Percentiles rank a stretch among this genome's conserved stretches.
These are phyloP conservation scores for Apolygus lucorum DNA, from an alignment of 1,140 invertebrate species.

Conservation along the genomic window DNA sequence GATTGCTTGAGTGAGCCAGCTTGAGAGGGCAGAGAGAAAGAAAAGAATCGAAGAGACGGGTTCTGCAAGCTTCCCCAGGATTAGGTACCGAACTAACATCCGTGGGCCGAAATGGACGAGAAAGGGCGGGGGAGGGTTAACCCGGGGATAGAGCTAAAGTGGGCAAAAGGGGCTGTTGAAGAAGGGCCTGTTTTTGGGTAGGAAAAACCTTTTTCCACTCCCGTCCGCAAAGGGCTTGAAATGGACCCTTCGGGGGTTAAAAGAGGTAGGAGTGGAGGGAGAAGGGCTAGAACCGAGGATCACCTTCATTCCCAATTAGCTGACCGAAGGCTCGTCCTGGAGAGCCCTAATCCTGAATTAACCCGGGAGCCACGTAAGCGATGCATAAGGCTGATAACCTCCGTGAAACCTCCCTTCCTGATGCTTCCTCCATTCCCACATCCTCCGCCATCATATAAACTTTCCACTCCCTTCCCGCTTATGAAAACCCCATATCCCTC, in stretches of 20 bases:
- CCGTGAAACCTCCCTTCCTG: not conserved
- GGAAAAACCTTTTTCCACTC: conserved; percentile 1
- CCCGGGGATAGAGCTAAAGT: not conserved
- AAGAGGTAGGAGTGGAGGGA: not conserved
- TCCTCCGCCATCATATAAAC: not conserved
- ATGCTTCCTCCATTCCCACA: too few species aligned
- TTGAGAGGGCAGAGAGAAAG: not conserved
- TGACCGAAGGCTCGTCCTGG: conserved; percentile 15
- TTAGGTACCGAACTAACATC: conserved; percentile 13
- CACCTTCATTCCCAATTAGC: conserved; percentile 21
- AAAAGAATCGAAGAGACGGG: not conserved
- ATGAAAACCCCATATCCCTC: not conserved
- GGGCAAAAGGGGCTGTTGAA: not conserved
- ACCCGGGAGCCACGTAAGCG: conserved; percentile 21
- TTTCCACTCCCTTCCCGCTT: not conserved
- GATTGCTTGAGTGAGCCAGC: conserved; percentile 14
- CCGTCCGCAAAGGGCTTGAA: conserved; percentile 4
- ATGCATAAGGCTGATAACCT: conserved; percentile 19
- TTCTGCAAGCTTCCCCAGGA: not conserved
- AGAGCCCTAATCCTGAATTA: conserved; percentile 20
- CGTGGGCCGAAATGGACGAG: not conserved
- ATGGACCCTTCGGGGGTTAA: conserved; percentile 1
- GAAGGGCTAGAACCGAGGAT: not conserved
- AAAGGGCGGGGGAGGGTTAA: not conserved
- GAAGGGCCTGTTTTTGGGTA: too few species aligned